Evolutionary conservation across 2,888 invertebrate species (phyloP), one percentile per base, ranked within the genome.

Genomic region (Cheilosia vulpina): DNA sequence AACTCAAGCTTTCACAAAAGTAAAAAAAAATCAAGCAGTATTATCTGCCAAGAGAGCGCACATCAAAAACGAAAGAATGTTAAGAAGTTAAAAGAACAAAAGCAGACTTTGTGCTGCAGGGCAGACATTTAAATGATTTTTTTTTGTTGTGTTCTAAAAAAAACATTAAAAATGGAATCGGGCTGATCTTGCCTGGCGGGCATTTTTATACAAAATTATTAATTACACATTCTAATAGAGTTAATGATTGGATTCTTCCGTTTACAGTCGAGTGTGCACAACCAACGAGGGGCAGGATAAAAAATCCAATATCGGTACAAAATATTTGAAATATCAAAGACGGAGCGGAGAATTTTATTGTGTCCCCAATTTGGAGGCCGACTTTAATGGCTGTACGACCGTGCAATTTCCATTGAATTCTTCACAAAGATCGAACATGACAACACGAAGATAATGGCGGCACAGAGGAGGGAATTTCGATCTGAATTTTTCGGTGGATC

Each of bases 381-480:
- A 62, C 84, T 79, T 80, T 76, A 77, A 77, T 81, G 81, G 66
- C 53, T 66, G 41, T 58, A 21, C 5, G 65, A 83, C 53, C 75
- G 60, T 84, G 79, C 79, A 79, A 84, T 84, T 84, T 84, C 75
- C 75, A 76, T 81, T 76, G 85, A 81, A 85, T 81, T 85, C 76
- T 60, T 80, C 52, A 38, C 52, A 41, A 65, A 66, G 71, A 85
- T 77, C 76, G 81, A 80, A 80, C 80, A 85, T 72, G 66, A 80
- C 69, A 71, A 71, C 34, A 31, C 21, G 17, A 4, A 38, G 58
- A 58, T 71, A 19, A 79, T 53, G 21, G 53, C 55, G 47, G 43
- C 52, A 45, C 43, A 31, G 31, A 19, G 21, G 6, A 4, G 27
- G 34, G 43, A 47, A 21, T 55, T 41, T 45, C 52, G 60, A 60